Evolutionary conservation across 2,888 invertebrate species (phyloP), one percentile per base, ranked within the genome.

Genomic region (Callyntrura sp.): DNA sequence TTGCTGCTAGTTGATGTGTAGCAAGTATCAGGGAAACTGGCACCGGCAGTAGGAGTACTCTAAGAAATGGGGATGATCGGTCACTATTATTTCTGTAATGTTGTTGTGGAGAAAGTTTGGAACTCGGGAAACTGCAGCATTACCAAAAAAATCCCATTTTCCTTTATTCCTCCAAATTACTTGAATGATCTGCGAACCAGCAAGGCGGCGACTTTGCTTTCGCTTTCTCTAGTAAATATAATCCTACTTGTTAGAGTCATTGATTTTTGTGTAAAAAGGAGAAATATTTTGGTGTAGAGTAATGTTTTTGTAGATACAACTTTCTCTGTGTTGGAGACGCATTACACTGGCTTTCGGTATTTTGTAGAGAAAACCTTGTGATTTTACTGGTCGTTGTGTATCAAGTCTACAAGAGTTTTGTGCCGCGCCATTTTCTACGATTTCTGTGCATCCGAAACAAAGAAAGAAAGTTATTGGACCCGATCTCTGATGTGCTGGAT

Each of bases 381-480:
- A 79, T 76, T 79, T 79, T 79, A 79, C 28, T 57, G n/a, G 4
- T 14, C 14, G 12, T 4, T 65, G 35, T 35, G 35, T 45, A 17
- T 45, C 25, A 51, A 51, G n/a, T 78, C 55, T 51, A 23, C 51
- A 62, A 35, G 45, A 79, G n/a, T n/a, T 51, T 57, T 17, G 3
- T 35, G 35, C 35, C 3, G 35, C 6, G 35, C 35, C 35, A 6
- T 35, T 35, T 35, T 35, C 35, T 35, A 4, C 35, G 35, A 35
- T 35, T 35, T 35, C 35, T 35, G 6, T 35, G 6, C 35, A 35
- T 35, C 35, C 35, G 35, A 35, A 35, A 35, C 14, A 51, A 14
- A 11, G 83, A n/a, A n/a, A 65, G 17, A 65, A 65, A 51, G 48
- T 83, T 65, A 83, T 83, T 83, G 83, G 83, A 17, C 68, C 68